phyloP scores from a whole-genome alignment of 2,797 vertebrate species.

The Acipenser transmontanus region DNA sequence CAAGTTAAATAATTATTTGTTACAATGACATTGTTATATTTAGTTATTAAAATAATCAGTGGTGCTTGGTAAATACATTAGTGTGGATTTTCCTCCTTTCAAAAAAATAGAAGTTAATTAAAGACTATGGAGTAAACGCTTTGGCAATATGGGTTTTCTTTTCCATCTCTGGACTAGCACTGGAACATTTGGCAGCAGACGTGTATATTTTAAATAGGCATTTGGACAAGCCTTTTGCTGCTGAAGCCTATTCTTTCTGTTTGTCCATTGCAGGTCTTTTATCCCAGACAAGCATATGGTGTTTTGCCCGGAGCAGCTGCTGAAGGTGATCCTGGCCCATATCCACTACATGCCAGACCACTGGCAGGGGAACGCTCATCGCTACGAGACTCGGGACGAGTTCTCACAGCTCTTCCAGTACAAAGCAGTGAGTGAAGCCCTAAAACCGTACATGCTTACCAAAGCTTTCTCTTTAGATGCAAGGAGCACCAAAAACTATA shows the following conservation, averaged over 20 bases:
- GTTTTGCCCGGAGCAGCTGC: slow-evolving; percentile 94
- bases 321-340: slow-evolving; percentile 89
- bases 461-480: neutral
- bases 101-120: neutral
- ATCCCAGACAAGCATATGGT: slow-evolving; percentile 96
- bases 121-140: too few species aligned
- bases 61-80: neutral
- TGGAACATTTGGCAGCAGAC: neutral
- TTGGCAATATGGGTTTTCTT: neutral
- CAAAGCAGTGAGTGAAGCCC: slow-evolving; percentile 82
- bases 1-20: too few species aligned
- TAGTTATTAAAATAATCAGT: too few species aligned
- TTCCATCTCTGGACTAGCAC: neutral
- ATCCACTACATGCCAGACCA: slow-evolving; percentile 99
- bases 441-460: neutral
- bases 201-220: too few species aligned
- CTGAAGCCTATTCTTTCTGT: neutral
- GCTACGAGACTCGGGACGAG: slow-evolving; percentile 92
- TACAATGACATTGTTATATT: too few species aligned
- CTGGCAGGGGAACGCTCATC: slow-evolving; percentile 95
- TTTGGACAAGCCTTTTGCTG: too few species aligned
- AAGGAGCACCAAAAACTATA: neutral
- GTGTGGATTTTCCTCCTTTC: neutral
- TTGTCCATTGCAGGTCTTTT: slow-evolving; percentile 71
- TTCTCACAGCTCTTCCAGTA: slow-evolving; percentile 98